Percentiles rank a stretch among this genome's conserved stretches.
Conservation (phyloP, 2,113 vertebrate genomes). For the Trematocara variabile region DNA sequence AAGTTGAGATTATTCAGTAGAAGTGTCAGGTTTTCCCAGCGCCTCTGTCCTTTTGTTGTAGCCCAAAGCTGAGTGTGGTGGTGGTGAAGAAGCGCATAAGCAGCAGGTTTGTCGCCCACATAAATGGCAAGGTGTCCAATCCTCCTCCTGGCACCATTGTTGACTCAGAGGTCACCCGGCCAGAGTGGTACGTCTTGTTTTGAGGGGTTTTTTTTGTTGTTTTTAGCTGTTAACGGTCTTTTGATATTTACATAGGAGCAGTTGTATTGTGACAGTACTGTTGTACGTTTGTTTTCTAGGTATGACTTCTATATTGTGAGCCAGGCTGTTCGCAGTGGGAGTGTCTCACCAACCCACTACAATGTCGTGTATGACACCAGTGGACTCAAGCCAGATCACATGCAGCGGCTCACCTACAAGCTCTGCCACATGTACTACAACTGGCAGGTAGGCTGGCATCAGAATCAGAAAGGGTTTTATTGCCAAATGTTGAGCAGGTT, state of each 20-base stretch:
- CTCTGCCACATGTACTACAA: constrained; percentile 96
- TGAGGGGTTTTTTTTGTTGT: fast-evolving
- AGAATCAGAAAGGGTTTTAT: no score
- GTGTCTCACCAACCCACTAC: constrained; percentile 89
- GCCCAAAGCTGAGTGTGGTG: constrained; percentile 86
- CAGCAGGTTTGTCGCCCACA: constrained; percentile 80
- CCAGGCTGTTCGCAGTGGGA: constrained; percentile 82
- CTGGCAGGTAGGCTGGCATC: constrained; percentile 80
- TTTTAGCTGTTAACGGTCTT: neutral
- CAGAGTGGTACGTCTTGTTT: constrained; percentile 82
- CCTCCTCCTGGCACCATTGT: constrained; percentile 90
- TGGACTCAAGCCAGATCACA: constrained; percentile 88
- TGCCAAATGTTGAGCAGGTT: no score
- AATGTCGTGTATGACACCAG: constrained; percentile 91
- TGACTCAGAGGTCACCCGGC: constrained; percentile 87
- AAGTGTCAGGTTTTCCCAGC: neutral
- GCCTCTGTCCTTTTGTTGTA: constrained; percentile 18
- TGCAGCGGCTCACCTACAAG: constrained; percentile 94
- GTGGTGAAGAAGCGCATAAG: constrained; percentile 92
- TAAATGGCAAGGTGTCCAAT: constrained; percentile 77
- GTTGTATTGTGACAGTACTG: neutral
- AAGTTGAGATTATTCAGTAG: neutral
- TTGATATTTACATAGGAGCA: neutral
- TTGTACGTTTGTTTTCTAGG: neutral
- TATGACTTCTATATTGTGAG: constrained; percentile 83